These are phyloP conservation scores for Gracilinanus agilis DNA, from an alignment of 2,113 vertebrate genomes.

Conservation along the genomic window DNA sequence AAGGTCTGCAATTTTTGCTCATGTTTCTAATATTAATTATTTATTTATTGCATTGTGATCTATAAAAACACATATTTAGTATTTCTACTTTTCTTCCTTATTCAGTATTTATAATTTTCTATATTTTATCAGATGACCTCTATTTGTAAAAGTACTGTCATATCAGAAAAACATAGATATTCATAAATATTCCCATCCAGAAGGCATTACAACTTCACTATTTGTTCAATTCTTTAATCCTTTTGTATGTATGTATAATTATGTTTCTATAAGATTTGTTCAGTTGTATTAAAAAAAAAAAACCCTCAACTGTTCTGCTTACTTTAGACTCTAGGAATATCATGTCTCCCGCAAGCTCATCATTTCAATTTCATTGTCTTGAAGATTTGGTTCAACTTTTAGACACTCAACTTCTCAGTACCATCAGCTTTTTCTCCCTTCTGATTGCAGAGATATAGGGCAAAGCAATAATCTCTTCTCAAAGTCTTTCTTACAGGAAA, in stretches of 20 bases:
- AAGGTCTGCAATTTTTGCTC: not conserved
- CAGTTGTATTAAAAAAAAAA: not conserved
- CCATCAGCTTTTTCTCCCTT: not conserved
- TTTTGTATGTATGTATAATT: not conserved
- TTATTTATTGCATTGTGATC: not conserved
- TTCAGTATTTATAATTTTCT: not conserved
- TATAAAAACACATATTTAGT: not conserved
- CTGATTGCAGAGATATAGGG: not conserved
- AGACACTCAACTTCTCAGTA: not conserved
- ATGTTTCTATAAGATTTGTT: not conserved
- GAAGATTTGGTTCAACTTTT: not conserved
- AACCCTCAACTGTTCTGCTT: not conserved
- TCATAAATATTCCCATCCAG: not conserved
- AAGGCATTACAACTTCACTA: not conserved
- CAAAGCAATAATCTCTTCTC: not conserved
- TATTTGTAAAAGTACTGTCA: not conserved
- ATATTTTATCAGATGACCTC: not conserved
- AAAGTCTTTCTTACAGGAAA: not conserved
- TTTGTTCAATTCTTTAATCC: not conserved
- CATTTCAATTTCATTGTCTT: not conserved
- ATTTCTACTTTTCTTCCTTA: not conserved
- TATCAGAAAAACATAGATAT: not conserved
- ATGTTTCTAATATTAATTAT: not conserved
- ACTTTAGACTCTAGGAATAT: not conserved
- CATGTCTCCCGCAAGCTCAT: not conserved